Evolutionary conservation across 2,888 invertebrate species (phyloP).

Genomic region (Lydus trimaculatus): DNA sequence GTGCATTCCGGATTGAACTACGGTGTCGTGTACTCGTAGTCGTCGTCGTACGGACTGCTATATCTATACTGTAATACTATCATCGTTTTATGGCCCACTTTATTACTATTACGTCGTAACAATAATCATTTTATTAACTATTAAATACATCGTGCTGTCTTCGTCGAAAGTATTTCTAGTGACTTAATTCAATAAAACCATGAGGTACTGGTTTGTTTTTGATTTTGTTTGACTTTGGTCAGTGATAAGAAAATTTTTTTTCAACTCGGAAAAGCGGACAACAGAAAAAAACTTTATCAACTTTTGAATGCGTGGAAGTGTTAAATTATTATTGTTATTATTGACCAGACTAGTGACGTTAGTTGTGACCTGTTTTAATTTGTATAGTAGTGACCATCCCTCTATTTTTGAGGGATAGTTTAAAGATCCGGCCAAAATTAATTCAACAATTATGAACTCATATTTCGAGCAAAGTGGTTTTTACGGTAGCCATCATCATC

Average conservation of each 20-base stretch:
- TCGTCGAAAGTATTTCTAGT: slow-evolving; percentile 14
- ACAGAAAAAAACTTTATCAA: neutral
- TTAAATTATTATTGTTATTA: neutral
- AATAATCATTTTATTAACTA: slow-evolving; percentile 58
- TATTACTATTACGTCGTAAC: slow-evolving; percentile 58
- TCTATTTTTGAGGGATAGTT: slow-evolving; percentile 46
- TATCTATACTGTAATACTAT: slow-evolving; percentile 20
- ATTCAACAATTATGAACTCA: slow-evolving; percentile 81
- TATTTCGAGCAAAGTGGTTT: slow-evolving; percentile 97
- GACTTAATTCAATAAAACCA: slow-evolving; percentile 15
- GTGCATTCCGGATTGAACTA: slow-evolving; percentile 62
- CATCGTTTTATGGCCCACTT: slow-evolving; percentile 55
- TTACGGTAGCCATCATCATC: slow-evolving; percentile 90
- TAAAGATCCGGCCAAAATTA: slow-evolving; percentile 49
- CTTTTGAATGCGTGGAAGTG: neutral
- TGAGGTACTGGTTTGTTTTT: slow-evolving; percentile 5
- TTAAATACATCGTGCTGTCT: slow-evolving; percentile 30
- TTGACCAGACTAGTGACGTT: slow-evolving; percentile 7
- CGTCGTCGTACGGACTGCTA: slow-evolving; percentile 45
- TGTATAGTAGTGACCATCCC: slow-evolving; percentile 43
- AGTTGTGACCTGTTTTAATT: slow-evolving; percentile 13
- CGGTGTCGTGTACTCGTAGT: slow-evolving; percentile 55
- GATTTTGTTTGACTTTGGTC: slow-evolving; percentile 8
- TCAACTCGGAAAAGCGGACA: neutral
- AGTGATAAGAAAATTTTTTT: neutral